These are phyloP conservation scores for Tipula lateralis DNA, from an alignment of 2,888 invertebrate species.

Conservation along the genomic window DNA sequence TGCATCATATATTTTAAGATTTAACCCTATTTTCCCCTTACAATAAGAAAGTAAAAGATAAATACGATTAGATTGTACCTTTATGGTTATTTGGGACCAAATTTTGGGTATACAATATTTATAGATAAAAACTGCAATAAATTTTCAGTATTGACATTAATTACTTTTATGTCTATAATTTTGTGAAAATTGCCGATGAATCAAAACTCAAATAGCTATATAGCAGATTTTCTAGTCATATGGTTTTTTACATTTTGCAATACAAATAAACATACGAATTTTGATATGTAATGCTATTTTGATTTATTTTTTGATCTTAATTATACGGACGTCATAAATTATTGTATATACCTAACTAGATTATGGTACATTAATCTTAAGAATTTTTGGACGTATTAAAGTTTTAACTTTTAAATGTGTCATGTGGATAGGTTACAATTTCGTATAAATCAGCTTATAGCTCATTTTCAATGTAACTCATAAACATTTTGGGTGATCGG, in stretches of 20 bases:
- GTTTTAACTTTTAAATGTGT: too few species aligned
- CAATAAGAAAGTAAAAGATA: too few species aligned
- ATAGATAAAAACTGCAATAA: background rate
- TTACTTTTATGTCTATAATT: too few species aligned
- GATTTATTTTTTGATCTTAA: background rate
- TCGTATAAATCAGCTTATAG: too few species aligned
- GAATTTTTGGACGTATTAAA: too few species aligned
- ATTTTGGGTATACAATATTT: background rate
- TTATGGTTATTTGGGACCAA: background rate
- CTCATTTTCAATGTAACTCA: too few species aligned
- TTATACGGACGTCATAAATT: background rate
- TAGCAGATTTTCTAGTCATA: background rate
- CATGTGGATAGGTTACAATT: too few species aligned
- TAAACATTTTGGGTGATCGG: too few species aligned
- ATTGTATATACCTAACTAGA: background rate
- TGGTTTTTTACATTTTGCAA: background rate
- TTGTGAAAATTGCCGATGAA: background rate
- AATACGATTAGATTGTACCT: too few species aligned
- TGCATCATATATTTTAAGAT: too few species aligned
- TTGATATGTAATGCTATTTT: background rate
- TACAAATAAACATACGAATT: background rate
- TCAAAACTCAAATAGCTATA: background rate
- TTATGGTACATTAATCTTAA: background rate
- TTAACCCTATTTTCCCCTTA: too few species aligned
- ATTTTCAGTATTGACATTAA: background rate